Conservation (phyloP, 1,140 invertebrate genomes). For the Philotrypesis tridentata region DNA sequence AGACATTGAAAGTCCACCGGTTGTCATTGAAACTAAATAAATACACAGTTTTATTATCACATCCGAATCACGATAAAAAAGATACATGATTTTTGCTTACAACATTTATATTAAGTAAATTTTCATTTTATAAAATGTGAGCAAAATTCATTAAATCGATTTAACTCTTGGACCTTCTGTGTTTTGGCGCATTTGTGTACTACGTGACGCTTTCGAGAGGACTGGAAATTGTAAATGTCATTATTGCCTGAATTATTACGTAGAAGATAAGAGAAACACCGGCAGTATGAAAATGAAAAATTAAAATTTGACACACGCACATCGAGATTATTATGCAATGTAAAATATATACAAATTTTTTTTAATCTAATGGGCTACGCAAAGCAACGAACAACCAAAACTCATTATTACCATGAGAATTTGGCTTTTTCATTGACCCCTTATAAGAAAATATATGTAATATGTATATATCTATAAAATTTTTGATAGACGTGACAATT, state of each 20-base stretch:
- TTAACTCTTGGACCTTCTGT: slow-evolving; percentile 8
- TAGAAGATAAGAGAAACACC: slow-evolving; percentile 9
- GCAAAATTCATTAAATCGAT: slow-evolving; percentile 12
- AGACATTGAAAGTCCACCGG: slow-evolving; percentile 43
- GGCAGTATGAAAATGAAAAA: slow-evolving; percentile 43
- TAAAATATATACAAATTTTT: slow-evolving; percentile 61
- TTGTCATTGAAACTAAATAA: slow-evolving; percentile 33
- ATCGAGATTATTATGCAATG: slow-evolving; percentile 51
- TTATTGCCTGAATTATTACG: neutral
- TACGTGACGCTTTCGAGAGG: neutral
- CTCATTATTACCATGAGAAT: slow-evolving; percentile 5
- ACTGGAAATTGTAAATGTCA: neutral
- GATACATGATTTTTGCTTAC: slow-evolving; percentile 2
- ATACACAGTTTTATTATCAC: slow-evolving; percentile 27
- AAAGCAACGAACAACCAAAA: slow-evolving; percentile 5
- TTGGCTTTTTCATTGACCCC: slow-evolving; percentile 37
- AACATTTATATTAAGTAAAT: neutral
- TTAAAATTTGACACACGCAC: slow-evolving; percentile 41
- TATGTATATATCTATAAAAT: slow-evolving; percentile 49
- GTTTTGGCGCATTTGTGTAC: slow-evolving; percentile 9
- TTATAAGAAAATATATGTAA: slow-evolving; percentile 60
- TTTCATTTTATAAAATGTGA: neutral
- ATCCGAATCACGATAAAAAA: slow-evolving; percentile 21
- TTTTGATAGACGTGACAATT: slow-evolving; percentile 37
- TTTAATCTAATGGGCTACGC: slow-evolving; percentile 31